Evolutionary conservation across 2,888 invertebrate genomes (phyloP).

Genomic region (Latrodectus elegans): DNA sequence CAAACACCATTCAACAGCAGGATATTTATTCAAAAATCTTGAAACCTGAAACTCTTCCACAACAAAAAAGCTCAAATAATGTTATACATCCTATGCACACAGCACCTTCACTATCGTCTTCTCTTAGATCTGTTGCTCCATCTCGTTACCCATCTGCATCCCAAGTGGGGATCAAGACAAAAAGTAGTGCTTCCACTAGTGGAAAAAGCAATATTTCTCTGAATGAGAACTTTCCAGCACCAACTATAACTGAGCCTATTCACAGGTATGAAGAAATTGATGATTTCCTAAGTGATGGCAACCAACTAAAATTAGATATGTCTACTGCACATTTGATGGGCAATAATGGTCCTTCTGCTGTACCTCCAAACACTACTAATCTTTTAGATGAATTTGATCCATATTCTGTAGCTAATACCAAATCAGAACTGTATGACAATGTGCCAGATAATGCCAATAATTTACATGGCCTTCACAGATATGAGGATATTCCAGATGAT

Average conservation of each 20-base stretch:
- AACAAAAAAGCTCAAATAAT: neutral
- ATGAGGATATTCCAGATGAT: slow-evolving; percentile 69
- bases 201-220: neutral
- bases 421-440: slow-evolving; percentile 54
- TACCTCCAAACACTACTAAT: slow-evolving; percentile 1
- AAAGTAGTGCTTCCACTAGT: neutral
- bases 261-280: slow-evolving; percentile 65
- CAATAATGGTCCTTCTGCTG: neutral
- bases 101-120: slow-evolving; percentile 20
- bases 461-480: slow-evolving; percentile 60
- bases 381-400: slow-evolving; percentile 63
- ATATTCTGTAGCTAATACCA: slow-evolving; percentile 28
- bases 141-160: slow-evolving; percentile 36
- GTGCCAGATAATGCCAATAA: slow-evolving; percentile 43
- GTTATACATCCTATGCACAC: slow-evolving; percentile 13
- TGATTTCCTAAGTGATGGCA: slow-evolving; percentile 2
- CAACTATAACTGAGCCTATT: slow-evolving; percentile 13
- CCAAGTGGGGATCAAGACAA: neutral
- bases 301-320: neutral
- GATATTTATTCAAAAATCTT: slow-evolving; percentile 21
- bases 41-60: neutral
- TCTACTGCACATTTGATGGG: slow-evolving; percentile 5
- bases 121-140: slow-evolving; percentile 41
- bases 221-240: slow-evolving; percentile 1
- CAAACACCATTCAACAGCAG: neutral